Evolutionary conservation across 37 sponge, comb jelly and placozoan species (phyloP), one percentile per base, ranked within the genome.

Genomic region (Theonella swinhoei): DNA sequence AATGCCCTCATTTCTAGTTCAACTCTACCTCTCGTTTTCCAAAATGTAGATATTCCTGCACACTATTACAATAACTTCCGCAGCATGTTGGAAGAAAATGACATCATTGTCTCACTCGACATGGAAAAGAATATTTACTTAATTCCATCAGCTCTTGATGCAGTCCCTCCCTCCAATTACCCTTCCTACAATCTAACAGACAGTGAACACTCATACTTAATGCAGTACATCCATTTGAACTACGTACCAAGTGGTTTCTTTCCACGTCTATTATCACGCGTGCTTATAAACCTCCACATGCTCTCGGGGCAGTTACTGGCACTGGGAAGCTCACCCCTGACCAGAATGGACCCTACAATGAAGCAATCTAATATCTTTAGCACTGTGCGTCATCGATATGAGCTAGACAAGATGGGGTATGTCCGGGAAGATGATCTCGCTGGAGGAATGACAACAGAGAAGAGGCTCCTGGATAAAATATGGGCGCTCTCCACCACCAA

Each of bases 201-300:
- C 17, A 3, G 1, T 9, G 63, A 62, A 61, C 3, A 39, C 17
- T 32, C 61, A 25, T 30, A 62, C 29, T 8, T 78, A 30, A 23
- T 35, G 25, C 75, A 85, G 54, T 80, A 80, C 39, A 32, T 75
- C 4, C 29, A 74, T 14, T 62, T 90, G 33, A 62, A 39, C 35
- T 90, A 85, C 72, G 62, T 90, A 11, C 90, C 90, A 3, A 29
- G 58, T 0, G 68, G 79, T 4, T 58, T 90, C 65, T 85, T 90
- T 59, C 74, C 81, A 2, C 68, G 75, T 38, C 80, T 90, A 0
- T 24, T 76, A 17, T 39, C 90, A 24, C 65, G 82, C 25, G 63
- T 85, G 1, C 22, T 90, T 24, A 38, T 72, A 42, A 64, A 80
- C 64, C 54, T 90, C 17, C 69, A 72, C 9, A 85, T 84, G 65